Conservation (phyloP, 2,797 vertebrate species). For the Melanitta fusca region DNA sequence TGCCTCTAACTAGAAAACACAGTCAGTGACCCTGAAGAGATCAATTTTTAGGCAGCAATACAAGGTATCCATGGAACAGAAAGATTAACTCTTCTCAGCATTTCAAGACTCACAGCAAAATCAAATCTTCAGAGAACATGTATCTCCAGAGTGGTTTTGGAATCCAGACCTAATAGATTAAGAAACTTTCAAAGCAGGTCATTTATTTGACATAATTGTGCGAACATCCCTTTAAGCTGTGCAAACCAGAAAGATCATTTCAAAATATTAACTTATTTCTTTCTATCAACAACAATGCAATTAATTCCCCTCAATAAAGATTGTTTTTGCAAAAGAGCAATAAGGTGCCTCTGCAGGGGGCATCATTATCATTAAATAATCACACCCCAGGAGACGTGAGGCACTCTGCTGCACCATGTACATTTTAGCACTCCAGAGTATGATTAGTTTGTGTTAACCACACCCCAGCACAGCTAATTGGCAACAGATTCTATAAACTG, state of each 20-base stretch:
- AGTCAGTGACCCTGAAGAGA: constrained; percentile 64
- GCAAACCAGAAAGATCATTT: constrained; percentile 67
- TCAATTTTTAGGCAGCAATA: constrained; percentile 61
- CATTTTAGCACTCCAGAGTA: constrained; percentile 71
- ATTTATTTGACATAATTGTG: constrained; percentile 72
- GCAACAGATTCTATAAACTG: constrained; percentile 32
- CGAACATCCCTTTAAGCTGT: constrained; percentile 58
- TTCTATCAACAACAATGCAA: constrained; percentile 79
- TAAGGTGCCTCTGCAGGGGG: constrained; percentile 79
- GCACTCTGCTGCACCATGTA: constrained; percentile 66
- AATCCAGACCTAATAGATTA: constrained; percentile 42
- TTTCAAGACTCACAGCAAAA: constrained; percentile 39
- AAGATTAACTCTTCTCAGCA: constrained; percentile 58
- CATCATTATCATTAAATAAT: constrained; percentile 78
- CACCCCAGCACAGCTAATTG: constrained; percentile 70
- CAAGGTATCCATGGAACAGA: constrained; percentile 32
- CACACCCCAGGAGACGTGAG: constrained; percentile 74
- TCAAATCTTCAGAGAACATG: constrained; percentile 20
- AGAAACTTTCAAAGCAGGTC: constrained; percentile 67
- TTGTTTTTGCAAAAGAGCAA: constrained; percentile 77
- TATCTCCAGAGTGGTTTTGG: constrained; percentile 7
- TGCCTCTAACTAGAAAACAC: constrained; percentile 45
- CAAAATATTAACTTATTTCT: constrained; percentile 78
- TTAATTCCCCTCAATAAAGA: constrained; percentile 80
- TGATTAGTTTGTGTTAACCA: constrained; percentile 74